Conservation (phyloP, 2,797 vertebrate species). For the Tragopan temminckii region DNA sequence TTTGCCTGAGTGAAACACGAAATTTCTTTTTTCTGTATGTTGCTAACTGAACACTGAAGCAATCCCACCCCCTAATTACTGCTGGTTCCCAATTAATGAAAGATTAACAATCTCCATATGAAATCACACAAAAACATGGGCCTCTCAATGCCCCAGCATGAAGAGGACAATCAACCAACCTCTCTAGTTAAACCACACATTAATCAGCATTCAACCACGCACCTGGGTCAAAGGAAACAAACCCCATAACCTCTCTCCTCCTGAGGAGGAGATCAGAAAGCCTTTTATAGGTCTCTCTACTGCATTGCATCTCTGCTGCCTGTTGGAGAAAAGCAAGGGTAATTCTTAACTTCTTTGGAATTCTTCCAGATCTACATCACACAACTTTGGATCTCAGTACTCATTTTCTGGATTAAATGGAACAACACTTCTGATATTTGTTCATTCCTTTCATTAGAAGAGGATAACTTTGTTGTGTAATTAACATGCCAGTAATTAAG, state of each 20-base stretch:
- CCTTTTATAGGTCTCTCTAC: not conserved
- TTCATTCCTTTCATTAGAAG: constrained; percentile 30
- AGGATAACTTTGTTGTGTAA: constrained; percentile 62
- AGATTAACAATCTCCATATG: not conserved
- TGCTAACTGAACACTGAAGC: not conserved
- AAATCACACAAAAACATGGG: not conserved
- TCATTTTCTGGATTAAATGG: constrained; percentile 60
- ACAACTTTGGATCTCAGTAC: not conserved
- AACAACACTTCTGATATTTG: constrained; percentile 4
- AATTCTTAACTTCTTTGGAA: not conserved
- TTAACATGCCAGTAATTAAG: constrained; percentile 65
- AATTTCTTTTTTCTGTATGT: not conserved
- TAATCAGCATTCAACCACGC: not conserved
- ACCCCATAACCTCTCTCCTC: not conserved
- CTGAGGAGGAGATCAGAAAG: rapidly evolving
- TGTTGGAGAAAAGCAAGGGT: not conserved
- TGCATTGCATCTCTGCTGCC: not conserved
- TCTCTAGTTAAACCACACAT: not conserved
- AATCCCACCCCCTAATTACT: not conserved
- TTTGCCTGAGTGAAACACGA: not conserved
- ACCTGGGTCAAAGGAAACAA: not conserved
- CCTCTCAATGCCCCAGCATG: not conserved
- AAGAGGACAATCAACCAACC: not conserved
- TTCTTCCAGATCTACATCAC: constrained; percentile 22
- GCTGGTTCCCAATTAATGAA: constrained; percentile 15